Evolutionary conservation across 2,888 invertebrate species (phyloP).

Genomic region (Spisula solida): DNA sequence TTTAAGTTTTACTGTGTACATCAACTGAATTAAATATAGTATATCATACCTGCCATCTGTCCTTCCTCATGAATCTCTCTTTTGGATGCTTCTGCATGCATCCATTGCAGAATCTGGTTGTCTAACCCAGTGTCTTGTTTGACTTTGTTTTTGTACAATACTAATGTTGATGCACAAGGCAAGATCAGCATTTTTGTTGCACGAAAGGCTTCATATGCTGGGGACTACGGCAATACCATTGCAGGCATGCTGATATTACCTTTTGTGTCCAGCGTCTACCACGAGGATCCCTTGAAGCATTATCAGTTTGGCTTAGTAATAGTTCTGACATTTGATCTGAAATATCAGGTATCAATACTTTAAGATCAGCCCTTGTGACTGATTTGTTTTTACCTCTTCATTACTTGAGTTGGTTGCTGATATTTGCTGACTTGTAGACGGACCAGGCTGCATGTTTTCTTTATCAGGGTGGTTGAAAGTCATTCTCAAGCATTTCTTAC

Average conservation of each 20-base stretch:
- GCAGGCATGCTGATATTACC: conserved; percentile 48
- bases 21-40: no score
- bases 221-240: conserved; percentile 57
- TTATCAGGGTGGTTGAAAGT: conserved; percentile 29
- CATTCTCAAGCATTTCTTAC: conserved; percentile 56
- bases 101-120: conserved; percentile 63
- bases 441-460: neutral
- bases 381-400: neutral
- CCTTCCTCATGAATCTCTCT: conserved; percentile 56
- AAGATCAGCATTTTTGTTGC: conserved; percentile 50
- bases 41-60: conserved; percentile 62
- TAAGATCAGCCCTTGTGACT: conserved; percentile 41
- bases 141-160: conserved; percentile 59
- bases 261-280: conserved; percentile 56
- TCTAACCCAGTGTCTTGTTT: conserved; percentile 60
- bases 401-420: neutral
- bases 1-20: no score
- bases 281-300: conserved; percentile 45
- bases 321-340: conserved; percentile 57
- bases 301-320: conserved; percentile 55
- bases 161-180: conserved; percentile 50
- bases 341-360: conserved; percentile 49
- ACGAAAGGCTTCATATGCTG: conserved; percentile 50
- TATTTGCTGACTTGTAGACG: no score
- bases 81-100: conserved; percentile 65